Evolutionary conservation across 2,888 invertebrate genomes (phyloP).

Genomic region (Sabellastarte sp.): DNA sequence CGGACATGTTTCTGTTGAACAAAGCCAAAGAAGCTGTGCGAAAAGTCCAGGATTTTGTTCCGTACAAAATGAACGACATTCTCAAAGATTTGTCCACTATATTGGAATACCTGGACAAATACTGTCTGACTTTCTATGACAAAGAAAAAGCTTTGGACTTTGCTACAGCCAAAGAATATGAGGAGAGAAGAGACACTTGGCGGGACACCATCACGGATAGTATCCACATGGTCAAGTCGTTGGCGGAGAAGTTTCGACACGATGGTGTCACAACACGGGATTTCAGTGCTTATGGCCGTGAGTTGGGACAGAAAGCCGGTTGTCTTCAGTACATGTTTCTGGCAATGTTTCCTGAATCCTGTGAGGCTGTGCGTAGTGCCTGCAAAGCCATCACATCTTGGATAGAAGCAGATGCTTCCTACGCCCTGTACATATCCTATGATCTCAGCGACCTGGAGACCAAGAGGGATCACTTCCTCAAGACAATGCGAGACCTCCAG

Average conservation of each 20-base stretch:
- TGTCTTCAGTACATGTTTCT: constrained; percentile 41
- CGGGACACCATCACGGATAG: constrained; percentile 29
- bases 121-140: constrained; percentile 50
- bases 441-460: constrained; percentile 42
- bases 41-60: constrained; percentile 41
- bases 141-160: constrained; percentile 32
- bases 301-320: constrained; percentile 37
- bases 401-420: constrained; percentile 46
- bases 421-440: constrained; percentile 40
- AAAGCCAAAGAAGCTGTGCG: constrained; percentile 38
- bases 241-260: constrained; percentile 35
- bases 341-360: constrained; percentile 43
- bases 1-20: constrained; percentile 17
- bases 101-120: constrained; percentile 38
- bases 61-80: constrained; percentile 24
- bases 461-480: constrained; percentile 37
- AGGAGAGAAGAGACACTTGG: constrained; percentile 39
- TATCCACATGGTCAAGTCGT: constrained; percentile 31
- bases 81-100: constrained; percentile 35
- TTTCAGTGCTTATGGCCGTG: constrained; percentile 33
- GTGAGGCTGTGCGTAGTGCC: constrained; percentile 40
- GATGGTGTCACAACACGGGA: constrained; percentile 32
- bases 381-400: constrained; percentile 40
- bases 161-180: constrained; percentile 46
- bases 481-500: constrained; percentile 35